Evolutionary conservation across 2,797 vertebrate species (phyloP).

Genomic region (Rhinella marina): DNA sequence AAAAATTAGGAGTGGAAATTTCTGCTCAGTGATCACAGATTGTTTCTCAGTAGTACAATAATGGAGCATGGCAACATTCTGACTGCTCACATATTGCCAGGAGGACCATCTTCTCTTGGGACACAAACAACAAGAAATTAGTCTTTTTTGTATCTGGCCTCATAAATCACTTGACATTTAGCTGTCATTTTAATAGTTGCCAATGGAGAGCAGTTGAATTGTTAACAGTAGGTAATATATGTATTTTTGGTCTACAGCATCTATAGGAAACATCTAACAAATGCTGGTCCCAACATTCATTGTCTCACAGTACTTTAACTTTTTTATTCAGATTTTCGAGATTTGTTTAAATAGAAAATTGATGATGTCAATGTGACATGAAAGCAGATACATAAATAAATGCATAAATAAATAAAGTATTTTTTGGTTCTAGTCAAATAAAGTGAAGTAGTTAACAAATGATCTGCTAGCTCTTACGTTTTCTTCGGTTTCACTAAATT

Average conservation of each 20-base stretch:
- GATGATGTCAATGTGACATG: not conserved
- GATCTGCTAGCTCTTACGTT: not conserved
- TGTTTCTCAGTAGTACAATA: not conserved
- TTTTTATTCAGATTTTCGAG: not conserved
- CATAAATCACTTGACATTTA: constrained; percentile 57
- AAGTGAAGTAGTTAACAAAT: not conserved
- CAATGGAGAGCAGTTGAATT: constrained; percentile 30
- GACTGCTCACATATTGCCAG: constrained; percentile 29
- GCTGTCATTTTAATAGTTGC: constrained; percentile 57
- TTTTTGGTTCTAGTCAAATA: not conserved
- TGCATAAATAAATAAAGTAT: not conserved
- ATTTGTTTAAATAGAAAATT: not conserved
- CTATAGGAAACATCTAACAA: not conserved
- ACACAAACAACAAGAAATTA: constrained; percentile 34
- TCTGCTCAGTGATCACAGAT: not conserved
- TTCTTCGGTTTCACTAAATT: not conserved
- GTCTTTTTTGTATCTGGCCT: constrained; percentile 27
- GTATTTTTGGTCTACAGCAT: constrained; percentile 3
- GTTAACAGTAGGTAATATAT: constrained; percentile 40
- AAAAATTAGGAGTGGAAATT: not conserved
- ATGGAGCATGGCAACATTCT: not conserved
- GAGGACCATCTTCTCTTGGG: constrained; percentile 36
- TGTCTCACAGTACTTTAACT: not conserved
- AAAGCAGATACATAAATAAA: not conserved
- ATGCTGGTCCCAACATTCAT: not conserved